Evolutionary conservation across 2,888 invertebrate species (phyloP).

Genomic region (Sarcophaga caerulescens): DNA sequence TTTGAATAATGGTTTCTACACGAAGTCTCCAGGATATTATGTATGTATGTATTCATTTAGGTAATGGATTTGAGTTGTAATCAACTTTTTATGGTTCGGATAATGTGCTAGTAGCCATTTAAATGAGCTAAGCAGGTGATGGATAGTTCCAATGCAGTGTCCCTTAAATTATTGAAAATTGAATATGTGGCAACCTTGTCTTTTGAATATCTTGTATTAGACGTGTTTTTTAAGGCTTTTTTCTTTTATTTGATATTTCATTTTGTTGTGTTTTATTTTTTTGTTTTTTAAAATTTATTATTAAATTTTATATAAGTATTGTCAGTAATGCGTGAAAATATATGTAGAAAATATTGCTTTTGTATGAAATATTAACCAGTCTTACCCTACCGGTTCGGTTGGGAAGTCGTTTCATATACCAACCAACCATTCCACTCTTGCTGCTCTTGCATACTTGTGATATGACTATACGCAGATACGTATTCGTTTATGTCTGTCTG

Average conservation of each 20-base stretch:
- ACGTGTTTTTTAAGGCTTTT: not conserved
- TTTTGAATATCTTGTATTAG: not conserved
- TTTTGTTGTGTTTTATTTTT: not conserved
- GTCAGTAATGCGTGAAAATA: slow-evolving; percentile 42
- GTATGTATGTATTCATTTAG: too few relatives aligned
- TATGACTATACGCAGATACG: not conserved
- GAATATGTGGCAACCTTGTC: too few relatives aligned
- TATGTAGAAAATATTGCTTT: not conserved
- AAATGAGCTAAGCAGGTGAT: too few relatives aligned
- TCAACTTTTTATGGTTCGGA: too few relatives aligned
- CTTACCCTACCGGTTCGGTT: slow-evolving; percentile 34
- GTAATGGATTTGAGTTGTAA: too few relatives aligned
- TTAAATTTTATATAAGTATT: slow-evolving; percentile 1
- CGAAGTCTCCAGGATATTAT: too few relatives aligned
- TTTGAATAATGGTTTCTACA: too few relatives aligned
- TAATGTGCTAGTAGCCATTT: too few relatives aligned
- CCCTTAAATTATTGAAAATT: too few relatives aligned
- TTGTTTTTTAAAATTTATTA: not conserved
- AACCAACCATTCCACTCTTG: not conserved
- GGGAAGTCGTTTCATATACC: not conserved
- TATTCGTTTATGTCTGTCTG: not conserved
- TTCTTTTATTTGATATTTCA: not conserved
- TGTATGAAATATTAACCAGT: slow-evolving; percentile 16
- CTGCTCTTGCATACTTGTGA: not conserved
- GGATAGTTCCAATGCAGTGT: too few relatives aligned